phyloP scores from a whole-genome alignment of 2,797 vertebrate genomes.

The Pelochelys cantorii region DNA sequence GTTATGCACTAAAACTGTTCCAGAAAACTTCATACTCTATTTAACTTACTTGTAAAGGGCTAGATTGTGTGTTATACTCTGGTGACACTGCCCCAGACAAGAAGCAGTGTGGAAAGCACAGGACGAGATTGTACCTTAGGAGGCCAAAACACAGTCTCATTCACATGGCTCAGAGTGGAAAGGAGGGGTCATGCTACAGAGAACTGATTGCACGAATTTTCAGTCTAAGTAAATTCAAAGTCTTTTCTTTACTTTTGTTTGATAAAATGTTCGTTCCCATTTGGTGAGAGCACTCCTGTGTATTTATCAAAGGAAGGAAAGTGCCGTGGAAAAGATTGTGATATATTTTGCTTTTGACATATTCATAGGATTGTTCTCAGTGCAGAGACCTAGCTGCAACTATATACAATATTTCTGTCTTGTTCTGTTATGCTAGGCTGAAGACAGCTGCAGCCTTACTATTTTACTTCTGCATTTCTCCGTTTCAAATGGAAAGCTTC shows the following conservation, averaged over 20 bases:
- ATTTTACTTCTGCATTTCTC: not conserved
- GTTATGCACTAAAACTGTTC: not conserved
- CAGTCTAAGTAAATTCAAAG: not conserved
- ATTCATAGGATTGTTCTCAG: not conserved
- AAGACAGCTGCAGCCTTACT: not conserved
- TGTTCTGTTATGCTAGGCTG: not conserved
- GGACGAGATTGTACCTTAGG: not conserved
- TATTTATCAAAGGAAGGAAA: not conserved
- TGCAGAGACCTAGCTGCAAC: not conserved
- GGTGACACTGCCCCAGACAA: rapidly evolving
- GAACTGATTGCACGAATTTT: not conserved
- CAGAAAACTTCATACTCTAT: not conserved
- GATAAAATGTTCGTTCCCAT: not conserved
- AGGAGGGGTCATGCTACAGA: not conserved
- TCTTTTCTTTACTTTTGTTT: not conserved
- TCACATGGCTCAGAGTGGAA: not conserved
- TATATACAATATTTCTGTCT: not conserved
- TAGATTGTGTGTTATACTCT: not conserved
- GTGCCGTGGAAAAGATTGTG: not conserved
- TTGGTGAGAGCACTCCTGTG: not conserved
- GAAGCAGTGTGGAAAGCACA: not conserved
- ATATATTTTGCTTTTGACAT: not conserved
- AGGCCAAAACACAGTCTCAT: not conserved
- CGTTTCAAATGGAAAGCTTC: not conserved
- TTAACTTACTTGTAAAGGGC: not conserved